Evolutionary conservation across 2,113 vertebrate species (phyloP).

Genomic region (Vidua macroura): DNA sequence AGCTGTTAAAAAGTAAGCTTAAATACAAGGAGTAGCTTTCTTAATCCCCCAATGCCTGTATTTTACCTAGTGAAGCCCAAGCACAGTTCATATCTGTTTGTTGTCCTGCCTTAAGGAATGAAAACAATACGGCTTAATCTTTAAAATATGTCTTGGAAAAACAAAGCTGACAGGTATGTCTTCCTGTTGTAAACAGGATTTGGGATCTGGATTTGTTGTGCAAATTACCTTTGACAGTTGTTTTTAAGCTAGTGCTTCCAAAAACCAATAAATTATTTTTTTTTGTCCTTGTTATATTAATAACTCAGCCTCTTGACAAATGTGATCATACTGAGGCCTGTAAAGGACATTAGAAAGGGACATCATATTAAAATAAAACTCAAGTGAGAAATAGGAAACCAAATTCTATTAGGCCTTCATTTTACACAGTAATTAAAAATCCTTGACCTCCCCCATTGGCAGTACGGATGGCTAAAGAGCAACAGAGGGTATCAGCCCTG

Average conservation of each 20-base stretch:
- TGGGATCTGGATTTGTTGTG: slow-evolving; percentile 3
- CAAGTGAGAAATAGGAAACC: background rate
- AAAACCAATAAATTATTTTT: background rate
- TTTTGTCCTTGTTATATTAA: slow-evolving; percentile 23
- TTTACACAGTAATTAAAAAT: slow-evolving; percentile 46
- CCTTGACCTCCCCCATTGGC: background rate
- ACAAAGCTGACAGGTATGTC: background rate
- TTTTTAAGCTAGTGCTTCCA: background rate
- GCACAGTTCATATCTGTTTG: background rate
- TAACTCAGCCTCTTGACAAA: background rate
- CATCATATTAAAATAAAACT: background rate
- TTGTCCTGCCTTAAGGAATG: background rate
- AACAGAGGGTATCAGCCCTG: background rate
- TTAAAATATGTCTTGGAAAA: background rate
- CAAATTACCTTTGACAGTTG: slow-evolving; percentile 12
- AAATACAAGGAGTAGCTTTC: background rate
- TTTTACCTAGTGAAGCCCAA: background rate
- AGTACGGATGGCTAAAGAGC: background rate
- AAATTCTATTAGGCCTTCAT: background rate
- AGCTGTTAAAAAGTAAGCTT: background rate
- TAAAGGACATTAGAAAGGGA: background rate
- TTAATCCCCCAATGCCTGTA: background rate
- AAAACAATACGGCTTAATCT: background rate
- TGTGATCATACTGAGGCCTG: background rate
- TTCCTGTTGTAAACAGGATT: slow-evolving; percentile 1